Percentiles rank a stretch among this genome's conserved stretches.
phyloP scores from a whole-genome alignment of 2,797 vertebrate genomes.

The Gila robusta region DNA sequence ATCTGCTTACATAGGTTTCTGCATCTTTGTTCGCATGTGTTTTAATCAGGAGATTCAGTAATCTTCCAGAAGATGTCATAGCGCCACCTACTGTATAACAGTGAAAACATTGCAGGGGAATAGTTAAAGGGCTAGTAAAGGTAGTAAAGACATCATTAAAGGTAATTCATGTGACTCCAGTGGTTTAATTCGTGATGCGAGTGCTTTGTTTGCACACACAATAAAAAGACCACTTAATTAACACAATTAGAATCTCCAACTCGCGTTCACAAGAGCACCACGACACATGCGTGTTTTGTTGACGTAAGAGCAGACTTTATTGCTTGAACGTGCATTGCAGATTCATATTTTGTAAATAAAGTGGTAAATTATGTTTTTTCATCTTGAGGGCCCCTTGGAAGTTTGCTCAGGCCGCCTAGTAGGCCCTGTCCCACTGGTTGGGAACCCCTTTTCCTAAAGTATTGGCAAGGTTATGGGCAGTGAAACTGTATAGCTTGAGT shows the following conservation, averaged over 20 bases:
- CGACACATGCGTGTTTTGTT: background rate
- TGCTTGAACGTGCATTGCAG: background rate
- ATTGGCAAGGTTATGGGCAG: background rate
- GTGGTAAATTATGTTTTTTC: background rate
- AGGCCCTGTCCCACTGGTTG: background rate
- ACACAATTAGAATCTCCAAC: too few species aligned
- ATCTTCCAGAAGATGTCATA: too few species aligned
- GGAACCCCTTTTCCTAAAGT: background rate
- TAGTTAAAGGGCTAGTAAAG: background rate
- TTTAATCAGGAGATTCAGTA: too few species aligned
- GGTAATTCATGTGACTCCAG: background rate
- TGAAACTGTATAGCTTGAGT: constrained; percentile 1
- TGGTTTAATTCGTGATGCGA: background rate
- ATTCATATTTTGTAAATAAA: background rate
- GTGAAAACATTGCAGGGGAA: too few species aligned
- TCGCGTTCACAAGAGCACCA: too few species aligned
- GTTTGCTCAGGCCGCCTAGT: background rate
- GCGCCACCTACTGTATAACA: too few species aligned
- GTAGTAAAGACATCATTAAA: background rate
- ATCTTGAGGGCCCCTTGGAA: background rate
- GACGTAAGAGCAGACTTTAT: background rate
- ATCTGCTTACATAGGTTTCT: too few species aligned
- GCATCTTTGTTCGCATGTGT: too few species aligned
- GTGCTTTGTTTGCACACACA: background rate
- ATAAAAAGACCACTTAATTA: background rate